A percentile compares a stretch with the other conserved stretches of the same genome.
These are phyloP conservation scores for Remorina albescens DNA, from an alignment of 2,797 vertebrate species.

Conservation along the genomic window DNA sequence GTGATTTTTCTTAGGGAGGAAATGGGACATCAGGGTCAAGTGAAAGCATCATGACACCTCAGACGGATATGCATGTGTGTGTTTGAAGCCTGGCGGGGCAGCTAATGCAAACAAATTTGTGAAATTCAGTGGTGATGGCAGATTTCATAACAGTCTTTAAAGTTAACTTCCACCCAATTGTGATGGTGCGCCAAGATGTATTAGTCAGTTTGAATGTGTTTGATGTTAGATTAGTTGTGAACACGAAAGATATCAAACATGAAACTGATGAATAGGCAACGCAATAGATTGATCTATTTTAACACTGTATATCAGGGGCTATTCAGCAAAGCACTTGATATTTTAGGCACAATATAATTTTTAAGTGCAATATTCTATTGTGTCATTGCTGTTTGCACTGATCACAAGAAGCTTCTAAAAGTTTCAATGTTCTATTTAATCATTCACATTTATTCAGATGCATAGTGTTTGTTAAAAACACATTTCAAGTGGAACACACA, in stretches of 20 bases:
- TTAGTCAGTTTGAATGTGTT: not conserved
- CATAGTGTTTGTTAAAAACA: not conserved
- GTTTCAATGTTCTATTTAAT: not conserved
- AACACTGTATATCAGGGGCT: too few relatives aligned
- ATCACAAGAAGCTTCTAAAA: too few relatives aligned
- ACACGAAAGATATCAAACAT: too few relatives aligned
- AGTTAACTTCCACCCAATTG: not conserved
- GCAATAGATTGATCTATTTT: too few relatives aligned
- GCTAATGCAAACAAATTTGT: conserved; percentile 15
- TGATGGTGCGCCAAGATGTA: not conserved
- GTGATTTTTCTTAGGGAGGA: not conserved
- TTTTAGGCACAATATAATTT: too few relatives aligned
- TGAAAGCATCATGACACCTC: not conserved
- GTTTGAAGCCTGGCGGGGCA: conserved; percentile 5
- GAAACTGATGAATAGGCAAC: too few relatives aligned
- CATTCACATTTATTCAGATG: not conserved
- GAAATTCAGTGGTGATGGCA: not conserved
- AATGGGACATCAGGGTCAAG: not conserved
- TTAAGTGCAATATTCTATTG: too few relatives aligned
- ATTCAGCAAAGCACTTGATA: too few relatives aligned
- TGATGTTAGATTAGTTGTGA: too few relatives aligned
- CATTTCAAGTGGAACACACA: conserved; percentile 9
- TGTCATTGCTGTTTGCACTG: too few relatives aligned
- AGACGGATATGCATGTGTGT: not conserved
- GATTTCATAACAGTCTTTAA: not conserved